Percentiles rank a stretch among this genome's conserved stretches.
Conservation (phyloP, 2,797 vertebrate species). For the Parauchenoglanis punctatus region DNA sequence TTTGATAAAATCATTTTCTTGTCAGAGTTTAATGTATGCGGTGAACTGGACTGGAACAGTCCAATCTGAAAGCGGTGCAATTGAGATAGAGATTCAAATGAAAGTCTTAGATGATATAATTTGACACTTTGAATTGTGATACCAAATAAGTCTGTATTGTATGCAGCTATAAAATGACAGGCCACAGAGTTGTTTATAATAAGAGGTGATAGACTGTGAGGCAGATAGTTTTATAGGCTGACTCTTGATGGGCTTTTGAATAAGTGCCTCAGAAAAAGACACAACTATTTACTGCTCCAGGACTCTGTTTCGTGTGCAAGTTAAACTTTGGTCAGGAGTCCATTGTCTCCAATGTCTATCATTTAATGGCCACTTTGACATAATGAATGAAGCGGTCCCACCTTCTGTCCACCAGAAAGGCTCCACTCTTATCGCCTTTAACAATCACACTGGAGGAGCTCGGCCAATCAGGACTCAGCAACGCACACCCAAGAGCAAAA, state of each 20-base stretch:
- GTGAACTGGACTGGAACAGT: neutral
- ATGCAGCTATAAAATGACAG: constrained; percentile 6
- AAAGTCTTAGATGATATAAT: neutral
- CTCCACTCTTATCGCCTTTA: constrained; percentile 78
- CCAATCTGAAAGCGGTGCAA: neutral
- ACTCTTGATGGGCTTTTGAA: constrained; percentile 48
- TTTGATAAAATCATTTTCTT: neutral
- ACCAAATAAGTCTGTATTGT: constrained; percentile 26
- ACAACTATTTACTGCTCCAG: constrained; percentile 77
- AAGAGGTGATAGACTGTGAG: constrained; percentile 43
- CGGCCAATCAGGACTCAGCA: constrained; percentile 70
- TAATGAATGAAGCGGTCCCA: constrained; percentile 90
- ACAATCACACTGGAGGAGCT: constrained; percentile 74
- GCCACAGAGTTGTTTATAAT: constrained; percentile 41
- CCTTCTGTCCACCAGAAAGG: constrained; percentile 84
- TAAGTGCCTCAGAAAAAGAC: constrained; percentile 63
- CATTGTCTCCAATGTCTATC: constrained; percentile 88
- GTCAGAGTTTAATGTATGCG: neutral
- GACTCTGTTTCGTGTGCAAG: constrained; percentile 75
- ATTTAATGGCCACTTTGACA: constrained; percentile 85
- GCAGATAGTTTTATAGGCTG: constrained; percentile 39
- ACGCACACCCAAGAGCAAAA: constrained; percentile 72
- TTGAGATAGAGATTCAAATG: neutral
- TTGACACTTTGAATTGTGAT: neutral
- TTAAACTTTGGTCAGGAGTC: constrained; percentile 80